These are phyloP conservation scores for Mormyrops boulengeri DNA, from an alignment of 2,797 vertebrate species.

Conservation along the genomic window DNA sequence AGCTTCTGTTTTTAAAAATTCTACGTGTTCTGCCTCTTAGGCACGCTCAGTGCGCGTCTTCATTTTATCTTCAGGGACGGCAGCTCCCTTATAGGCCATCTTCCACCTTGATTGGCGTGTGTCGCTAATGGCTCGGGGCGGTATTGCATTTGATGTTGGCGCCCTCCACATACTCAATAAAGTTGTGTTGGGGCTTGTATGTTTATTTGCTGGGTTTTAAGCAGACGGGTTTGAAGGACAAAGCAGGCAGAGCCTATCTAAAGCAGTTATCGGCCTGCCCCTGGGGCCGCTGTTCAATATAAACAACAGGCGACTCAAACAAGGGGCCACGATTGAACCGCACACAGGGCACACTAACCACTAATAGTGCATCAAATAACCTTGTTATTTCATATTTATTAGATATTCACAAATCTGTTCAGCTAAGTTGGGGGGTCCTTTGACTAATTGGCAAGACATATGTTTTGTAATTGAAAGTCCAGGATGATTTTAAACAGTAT, in stretches of 20 bases:
- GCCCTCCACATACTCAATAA: neutral
- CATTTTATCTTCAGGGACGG: neutral
- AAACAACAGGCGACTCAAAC: conserved; percentile 24
- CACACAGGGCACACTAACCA: neutral
- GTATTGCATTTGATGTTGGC: neutral
- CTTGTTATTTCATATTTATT: neutral
- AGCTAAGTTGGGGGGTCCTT: neutral
- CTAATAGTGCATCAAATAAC: conserved; percentile 6
- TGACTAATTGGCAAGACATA: neutral
- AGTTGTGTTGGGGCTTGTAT: neutral
- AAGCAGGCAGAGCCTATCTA: conserved; percentile 17
- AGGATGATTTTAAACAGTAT: conserved; percentile 1
- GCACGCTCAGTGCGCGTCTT: neutral
- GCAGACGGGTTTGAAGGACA: conserved; percentile 23
- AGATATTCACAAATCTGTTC: neutral
- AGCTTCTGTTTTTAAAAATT: neutral
- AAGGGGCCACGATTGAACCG: neutral
- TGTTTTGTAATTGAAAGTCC: neutral
- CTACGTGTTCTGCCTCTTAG: neutral
- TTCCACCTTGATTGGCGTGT: neutral
- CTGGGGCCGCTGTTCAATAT: neutral
- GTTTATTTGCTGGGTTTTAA: conserved; percentile 14
- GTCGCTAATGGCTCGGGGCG: neutral
- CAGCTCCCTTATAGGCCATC: neutral
- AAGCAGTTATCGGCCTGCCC: conserved; percentile 12